Conservation (phyloP, 2,797 vertebrate genomes). For the Mergus octosetaceus region DNA sequence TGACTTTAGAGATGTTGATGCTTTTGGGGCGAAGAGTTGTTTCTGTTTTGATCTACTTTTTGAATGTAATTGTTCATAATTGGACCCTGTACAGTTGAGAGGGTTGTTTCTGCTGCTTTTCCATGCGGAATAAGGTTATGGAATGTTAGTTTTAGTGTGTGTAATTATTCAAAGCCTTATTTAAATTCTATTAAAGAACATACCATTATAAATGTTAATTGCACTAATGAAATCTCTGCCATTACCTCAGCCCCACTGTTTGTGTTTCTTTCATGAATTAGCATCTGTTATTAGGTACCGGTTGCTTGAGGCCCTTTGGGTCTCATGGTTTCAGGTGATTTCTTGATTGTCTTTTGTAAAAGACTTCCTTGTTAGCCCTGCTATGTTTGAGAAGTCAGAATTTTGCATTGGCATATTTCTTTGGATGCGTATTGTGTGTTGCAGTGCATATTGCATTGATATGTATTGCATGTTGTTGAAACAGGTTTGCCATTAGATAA, state of each 20-base stretch:
- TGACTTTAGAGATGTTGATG: constrained; percentile 38
- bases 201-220: constrained; percentile 80
- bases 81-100: constrained; percentile 59
- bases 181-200: constrained; percentile 80
- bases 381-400: constrained; percentile 53
- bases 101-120: constrained; percentile 70
- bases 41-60: constrained; percentile 64
- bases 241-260: constrained; percentile 67
- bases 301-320: background rate
- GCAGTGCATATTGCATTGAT: constrained; percentile 73
- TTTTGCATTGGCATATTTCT: constrained; percentile 68
- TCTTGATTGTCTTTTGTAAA: constrained; percentile 56
- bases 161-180: constrained; percentile 81
- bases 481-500: constrained; percentile 62
- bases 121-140: constrained; percentile 72
- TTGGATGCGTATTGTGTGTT: constrained; percentile 59
- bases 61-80: constrained; percentile 79
- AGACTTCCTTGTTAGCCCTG: constrained; percentile 31
- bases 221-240: constrained; percentile 79
- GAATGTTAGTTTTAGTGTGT: constrained; percentile 78
- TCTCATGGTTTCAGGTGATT: constrained; percentile 52
- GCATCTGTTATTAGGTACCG: constrained; percentile 37
- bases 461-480: constrained; percentile 73
- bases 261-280: constrained; percentile 62
- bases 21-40: constrained; percentile 27